These are phyloP conservation scores for Notarius lentiginosus DNA, from an alignment of 2,113 vertebrate genomes.

Conservation along the genomic window DNA sequence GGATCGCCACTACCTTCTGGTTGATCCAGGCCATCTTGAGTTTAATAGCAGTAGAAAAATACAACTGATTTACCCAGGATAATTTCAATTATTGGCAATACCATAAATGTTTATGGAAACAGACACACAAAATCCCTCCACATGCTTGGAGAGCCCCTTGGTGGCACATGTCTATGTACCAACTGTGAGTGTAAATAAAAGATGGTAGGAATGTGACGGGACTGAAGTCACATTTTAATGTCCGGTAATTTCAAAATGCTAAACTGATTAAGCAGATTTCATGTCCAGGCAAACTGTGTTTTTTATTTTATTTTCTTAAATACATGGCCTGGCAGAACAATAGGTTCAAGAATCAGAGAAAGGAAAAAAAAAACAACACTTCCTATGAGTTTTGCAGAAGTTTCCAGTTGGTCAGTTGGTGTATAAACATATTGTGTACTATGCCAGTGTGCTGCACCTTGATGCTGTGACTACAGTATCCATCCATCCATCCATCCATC, in stretches of 20 bases:
- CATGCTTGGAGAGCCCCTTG: neutral
- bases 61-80: neutral
- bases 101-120: neutral
- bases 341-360: neutral
- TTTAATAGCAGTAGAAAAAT: neutral
- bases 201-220: neutral
- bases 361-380: no score
- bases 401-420: no score
- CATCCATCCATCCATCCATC: no score
- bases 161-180: neutral
- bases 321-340: neutral
- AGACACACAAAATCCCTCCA: neutral
- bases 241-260: neutral
- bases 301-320: no score
- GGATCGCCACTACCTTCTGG: neutral
- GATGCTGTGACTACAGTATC: neutral
- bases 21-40: neutral
- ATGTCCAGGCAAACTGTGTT: neutral
- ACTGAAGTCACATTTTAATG: neutral
- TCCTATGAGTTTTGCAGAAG: no score
- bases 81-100: neutral
- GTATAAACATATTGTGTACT: neutral
- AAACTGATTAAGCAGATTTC: neutral
- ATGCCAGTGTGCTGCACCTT: neutral
- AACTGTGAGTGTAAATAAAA: neutral